Evolutionary conservation across 2,113 vertebrate genomes (phyloP).

Genomic region (Rhinopomastus cyanomelas): DNA sequence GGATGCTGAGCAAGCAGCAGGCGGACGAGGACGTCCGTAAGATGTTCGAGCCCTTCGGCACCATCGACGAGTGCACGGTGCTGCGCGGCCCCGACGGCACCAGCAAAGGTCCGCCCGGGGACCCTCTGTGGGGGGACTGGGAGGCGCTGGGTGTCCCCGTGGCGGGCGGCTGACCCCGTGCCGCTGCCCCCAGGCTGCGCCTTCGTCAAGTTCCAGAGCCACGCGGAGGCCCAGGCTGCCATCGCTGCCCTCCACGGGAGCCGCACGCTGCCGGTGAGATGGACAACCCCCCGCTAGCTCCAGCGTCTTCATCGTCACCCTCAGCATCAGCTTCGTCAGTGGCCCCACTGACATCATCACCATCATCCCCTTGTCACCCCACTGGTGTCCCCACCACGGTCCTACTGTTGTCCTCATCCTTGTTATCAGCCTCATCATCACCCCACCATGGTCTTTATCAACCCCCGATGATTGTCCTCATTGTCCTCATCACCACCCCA

Average conservation of each 20-base stretch:
- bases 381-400: too few relatives aligned
- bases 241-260: slow-evolving; percentile 91
- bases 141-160: not conserved
- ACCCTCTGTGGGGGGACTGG: too few relatives aligned
- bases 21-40: slow-evolving; percentile 90
- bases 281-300: not conserved
- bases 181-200: slow-evolving; percentile 79
- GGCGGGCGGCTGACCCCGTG: not conserved
- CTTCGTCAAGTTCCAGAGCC: slow-evolving; percentile 91
- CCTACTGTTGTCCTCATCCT: too few relatives aligned
- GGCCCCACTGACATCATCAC: not conserved
- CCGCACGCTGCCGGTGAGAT: slow-evolving; percentile 86
- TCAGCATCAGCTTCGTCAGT: not conserved
- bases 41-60: slow-evolving; percentile 91
- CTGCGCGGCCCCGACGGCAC: slow-evolving; percentile 89
- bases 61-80: slow-evolving; percentile 92
- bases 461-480: not conserved
- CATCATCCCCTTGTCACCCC: too few relatives aligned
- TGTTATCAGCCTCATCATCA: too few relatives aligned
- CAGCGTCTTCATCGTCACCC: too few relatives aligned
- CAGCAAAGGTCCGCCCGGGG: slow-evolving; percentile 82
- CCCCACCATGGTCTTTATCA: not conserved
- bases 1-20: slow-evolving; percentile 95
- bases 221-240: slow-evolving; percentile 89
- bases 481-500: too few relatives aligned